Conservation (phyloP, 2,113 vertebrate genomes). For the Antechinus flavipes region DNA sequence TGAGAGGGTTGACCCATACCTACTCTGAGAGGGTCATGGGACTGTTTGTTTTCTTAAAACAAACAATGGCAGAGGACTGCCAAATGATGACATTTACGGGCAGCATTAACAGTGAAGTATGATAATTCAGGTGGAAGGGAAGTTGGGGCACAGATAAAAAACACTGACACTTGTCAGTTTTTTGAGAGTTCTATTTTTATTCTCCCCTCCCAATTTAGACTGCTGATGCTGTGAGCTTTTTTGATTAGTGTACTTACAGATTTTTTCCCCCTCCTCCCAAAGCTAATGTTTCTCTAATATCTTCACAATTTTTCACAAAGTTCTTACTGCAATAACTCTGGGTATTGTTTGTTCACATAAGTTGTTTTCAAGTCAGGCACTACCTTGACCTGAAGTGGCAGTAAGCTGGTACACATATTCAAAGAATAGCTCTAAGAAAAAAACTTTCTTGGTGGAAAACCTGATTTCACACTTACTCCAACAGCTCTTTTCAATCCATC, state of each 20-base stretch:
- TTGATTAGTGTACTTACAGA: not conserved
- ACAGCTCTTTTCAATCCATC: not conserved
- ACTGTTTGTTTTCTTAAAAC: not conserved
- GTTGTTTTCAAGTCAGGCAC: not conserved
- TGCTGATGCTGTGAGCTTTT: not conserved
- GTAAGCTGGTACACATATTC: not conserved
- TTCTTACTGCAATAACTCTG: not conserved
- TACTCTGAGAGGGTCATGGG: not conserved
- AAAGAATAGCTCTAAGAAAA: not conserved
- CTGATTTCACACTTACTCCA: not conserved
- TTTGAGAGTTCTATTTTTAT: not conserved
- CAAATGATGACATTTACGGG: not conserved
- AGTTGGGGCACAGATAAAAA: not conserved
- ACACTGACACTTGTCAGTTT: not conserved
- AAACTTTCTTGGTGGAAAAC: not conserved
- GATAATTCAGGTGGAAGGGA: not conserved
- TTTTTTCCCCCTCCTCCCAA: not conserved
- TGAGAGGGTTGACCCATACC: not conserved
- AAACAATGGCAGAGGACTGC: not conserved
- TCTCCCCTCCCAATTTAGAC: not conserved
- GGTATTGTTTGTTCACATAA: not conserved
- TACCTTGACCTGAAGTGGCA: not conserved
- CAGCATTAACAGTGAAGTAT: not conserved
- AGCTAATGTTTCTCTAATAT: not conserved
- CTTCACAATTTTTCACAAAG: not conserved